Conservation (phyloP, 2,888 invertebrate genomes). For the Agapetus fuscipes region DNA sequence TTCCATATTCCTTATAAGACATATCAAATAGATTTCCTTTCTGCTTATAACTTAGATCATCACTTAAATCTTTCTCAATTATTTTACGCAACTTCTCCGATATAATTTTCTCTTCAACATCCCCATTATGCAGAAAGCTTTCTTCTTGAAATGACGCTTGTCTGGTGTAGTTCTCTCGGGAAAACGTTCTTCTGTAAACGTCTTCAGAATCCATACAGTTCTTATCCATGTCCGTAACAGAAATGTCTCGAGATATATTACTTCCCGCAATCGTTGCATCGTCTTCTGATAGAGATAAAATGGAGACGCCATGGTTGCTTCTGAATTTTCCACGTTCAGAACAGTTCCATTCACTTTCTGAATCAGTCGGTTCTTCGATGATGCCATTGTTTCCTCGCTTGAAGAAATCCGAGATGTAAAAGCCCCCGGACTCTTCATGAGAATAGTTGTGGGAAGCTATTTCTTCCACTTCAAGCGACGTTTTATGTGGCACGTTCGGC, state of each 20-base stretch:
- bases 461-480: constrained; percentile 49
- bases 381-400: constrained; percentile 40
- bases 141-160: constrained; percentile 43
- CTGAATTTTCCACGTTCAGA: constrained; percentile 27
- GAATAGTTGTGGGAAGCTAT: constrained; percentile 51
- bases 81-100: constrained; percentile 37
- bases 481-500: constrained; percentile 42
- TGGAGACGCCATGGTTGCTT: constrained; percentile 49
- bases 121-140: constrained; percentile 32
- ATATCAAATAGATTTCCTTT: not conserved
- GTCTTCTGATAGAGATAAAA: constrained; percentile 57
- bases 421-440: constrained; percentile 43
- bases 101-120: constrained; percentile 32
- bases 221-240: constrained; percentile 48
- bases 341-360: constrained; percentile 27
- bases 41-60: constrained; percentile 25
- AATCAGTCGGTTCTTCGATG: constrained; percentile 45
- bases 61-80: constrained; percentile 42
- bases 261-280: constrained; percentile 48
- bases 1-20: constrained; percentile 1
- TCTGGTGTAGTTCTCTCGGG: constrained; percentile 41
- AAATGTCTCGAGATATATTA: constrained; percentile 46
- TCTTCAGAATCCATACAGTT: constrained; percentile 44
- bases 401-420: constrained; percentile 36
- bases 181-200: constrained; percentile 39